Conservation (phyloP, 1,140 invertebrate genomes). For the Drosophila kurseongensis region DNA sequence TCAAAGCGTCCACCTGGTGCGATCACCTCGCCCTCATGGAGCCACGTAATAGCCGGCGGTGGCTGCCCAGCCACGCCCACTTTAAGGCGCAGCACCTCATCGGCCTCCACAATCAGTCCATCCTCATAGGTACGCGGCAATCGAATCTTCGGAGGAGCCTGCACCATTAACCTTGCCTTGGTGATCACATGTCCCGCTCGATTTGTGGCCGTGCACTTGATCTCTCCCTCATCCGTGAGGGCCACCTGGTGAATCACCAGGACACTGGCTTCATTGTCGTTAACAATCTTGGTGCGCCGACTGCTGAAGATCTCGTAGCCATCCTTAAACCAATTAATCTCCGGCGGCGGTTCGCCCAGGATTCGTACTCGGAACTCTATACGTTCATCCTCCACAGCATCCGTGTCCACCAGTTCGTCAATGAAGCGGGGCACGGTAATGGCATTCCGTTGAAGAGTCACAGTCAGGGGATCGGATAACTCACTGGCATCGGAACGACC, state of each 20-base stretch:
- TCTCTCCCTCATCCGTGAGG: constrained; percentile 92
- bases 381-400: constrained; percentile 91
- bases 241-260: constrained; percentile 93
- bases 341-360: constrained; percentile 92
- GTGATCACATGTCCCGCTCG: constrained; percentile 91
- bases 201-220: constrained; percentile 95
- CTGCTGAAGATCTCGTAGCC: constrained; percentile 94
- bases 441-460: constrained; percentile 89
- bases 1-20: constrained; percentile 88
- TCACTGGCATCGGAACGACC: constrained; percentile 92
- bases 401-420: constrained; percentile 88
- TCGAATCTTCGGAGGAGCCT: constrained; percentile 92
- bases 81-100: constrained; percentile 94
- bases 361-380: constrained; percentile 93
- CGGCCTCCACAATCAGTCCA: constrained; percentile 94
- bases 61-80: constrained; percentile 96
- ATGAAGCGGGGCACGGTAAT: constrained; percentile 89
- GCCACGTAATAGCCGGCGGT: constrained; percentile 92
- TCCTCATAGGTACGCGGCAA: constrained; percentile 94
- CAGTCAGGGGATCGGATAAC: constrained; percentile 91
- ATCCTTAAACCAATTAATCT: constrained; percentile 97
- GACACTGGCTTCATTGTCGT: constrained; percentile 91
- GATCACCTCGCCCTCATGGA: constrained; percentile 92
- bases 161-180: constrained; percentile 89
- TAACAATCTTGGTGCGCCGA: constrained; percentile 90